Evolutionary conservation across 2,797 vertebrate species (phyloP).

Genomic region (Kryptopterus vitreolus): DNA sequence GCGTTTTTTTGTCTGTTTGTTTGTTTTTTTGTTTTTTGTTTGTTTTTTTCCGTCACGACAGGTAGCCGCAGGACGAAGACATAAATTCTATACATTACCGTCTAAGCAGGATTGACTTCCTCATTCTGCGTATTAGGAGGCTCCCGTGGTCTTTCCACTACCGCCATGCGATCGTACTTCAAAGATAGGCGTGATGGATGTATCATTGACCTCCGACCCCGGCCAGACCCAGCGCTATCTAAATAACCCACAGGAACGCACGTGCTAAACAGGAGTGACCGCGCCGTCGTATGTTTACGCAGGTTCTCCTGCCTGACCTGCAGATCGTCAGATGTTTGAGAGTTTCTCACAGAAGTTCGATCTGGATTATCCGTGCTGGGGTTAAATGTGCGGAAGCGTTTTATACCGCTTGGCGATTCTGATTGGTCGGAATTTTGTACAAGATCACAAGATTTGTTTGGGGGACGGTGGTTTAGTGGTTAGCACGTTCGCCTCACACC

Average conservation of each 20-base stretch:
- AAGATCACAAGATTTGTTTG: too few species aligned
- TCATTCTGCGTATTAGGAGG: background rate
- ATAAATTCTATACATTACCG: background rate
- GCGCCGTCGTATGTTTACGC: conserved; percentile 28
- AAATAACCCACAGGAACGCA: background rate
- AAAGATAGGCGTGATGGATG: background rate
- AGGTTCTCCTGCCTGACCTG: conserved; percentile 31
- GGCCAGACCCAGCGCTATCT: background rate
- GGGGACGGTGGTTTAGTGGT: too few species aligned
- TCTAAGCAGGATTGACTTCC: too few species aligned
- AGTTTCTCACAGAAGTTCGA: background rate
- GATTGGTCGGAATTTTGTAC: background rate
- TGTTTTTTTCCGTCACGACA: background rate
- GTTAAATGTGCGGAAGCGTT: too few species aligned
- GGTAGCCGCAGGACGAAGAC: background rate
- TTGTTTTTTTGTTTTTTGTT: too few species aligned
- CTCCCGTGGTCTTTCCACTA: background rate
- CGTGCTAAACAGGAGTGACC: background rate
- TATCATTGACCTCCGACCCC: background rate
- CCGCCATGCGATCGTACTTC: background rate
- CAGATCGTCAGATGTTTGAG: conserved; percentile 14
- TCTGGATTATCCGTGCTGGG: background rate
- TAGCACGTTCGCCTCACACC: too few species aligned
- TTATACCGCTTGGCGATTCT: background rate
- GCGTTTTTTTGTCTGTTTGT: too few species aligned